Base-by-base conservation (phyloP, 2,888 invertebrate species). In the Dynastes grantii region DNA sequence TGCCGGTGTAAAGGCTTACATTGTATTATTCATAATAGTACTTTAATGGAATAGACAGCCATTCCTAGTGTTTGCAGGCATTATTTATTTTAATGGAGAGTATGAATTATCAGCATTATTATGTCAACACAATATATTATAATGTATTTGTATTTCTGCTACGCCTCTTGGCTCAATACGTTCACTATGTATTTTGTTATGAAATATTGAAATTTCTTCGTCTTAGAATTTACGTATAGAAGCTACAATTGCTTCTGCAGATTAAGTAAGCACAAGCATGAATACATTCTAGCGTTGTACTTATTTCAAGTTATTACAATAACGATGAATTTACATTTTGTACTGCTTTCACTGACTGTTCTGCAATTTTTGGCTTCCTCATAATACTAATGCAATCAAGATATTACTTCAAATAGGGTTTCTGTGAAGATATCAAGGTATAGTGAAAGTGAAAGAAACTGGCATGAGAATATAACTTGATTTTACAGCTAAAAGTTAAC, bases 11-110 rank as follows among this genome's bases (percentile, higher is more conserved):
- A 73, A 58, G 40, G 58, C 55, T 58, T 58, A 73, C 58, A 73
- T 45, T 8, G 9, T 45, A 11, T 9, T 11, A 45, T 11, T 11
- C 11, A 45, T 45, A 53, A 70, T 58, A 40, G 73, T 73, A 22
- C 40, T 37, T 73, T 73, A 73, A 73, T 58, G 40, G 58, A 16
- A 37, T 73, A 22, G 55, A 58, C 22, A 73, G 73, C 73, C 73
- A 73, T 58, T 61, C 73, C 22, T 22, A 58, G 22, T 58, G 58
- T 71, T 58, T 71, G 37, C 37, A 58, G 32, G 40, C 16, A 58
- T 40, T 58, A 73, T 73, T 73, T 58, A 73, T 73, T 16, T 58
- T 22, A 58, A 22, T 49, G 40, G 13, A 58, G 8, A 11, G 49
- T 37, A 73, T 40, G 58, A 58, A 58, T 73, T 73, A 67, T 67